phyloP scores from a whole-genome alignment of 2,797 vertebrate species.

The Aldrovandia affinis region DNA sequence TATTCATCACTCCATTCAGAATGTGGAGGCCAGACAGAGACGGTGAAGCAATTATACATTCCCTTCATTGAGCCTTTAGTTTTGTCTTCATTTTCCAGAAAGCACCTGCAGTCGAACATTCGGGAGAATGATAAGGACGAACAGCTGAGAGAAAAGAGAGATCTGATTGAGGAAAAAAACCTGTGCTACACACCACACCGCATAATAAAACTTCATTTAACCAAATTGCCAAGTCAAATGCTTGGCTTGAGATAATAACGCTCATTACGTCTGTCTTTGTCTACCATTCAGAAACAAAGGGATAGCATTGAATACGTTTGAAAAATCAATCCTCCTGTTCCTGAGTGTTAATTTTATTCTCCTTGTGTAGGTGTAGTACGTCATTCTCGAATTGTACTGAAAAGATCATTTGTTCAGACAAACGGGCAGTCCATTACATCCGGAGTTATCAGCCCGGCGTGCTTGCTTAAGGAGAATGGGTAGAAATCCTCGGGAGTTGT shows the following conservation, averaged over 20 bases:
- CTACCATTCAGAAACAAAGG: neutral
- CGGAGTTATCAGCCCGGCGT: neutral
- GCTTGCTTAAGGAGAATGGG: neutral
- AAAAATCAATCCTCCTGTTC: neutral
- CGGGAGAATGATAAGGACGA: neutral
- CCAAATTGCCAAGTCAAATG: neutral
- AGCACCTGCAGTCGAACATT: neutral
- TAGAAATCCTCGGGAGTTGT: neutral
- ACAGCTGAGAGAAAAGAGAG: neutral
- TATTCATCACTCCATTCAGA: neutral
- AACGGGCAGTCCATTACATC: neutral
- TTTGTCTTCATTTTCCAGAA: neutral
- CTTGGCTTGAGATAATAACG: neutral
- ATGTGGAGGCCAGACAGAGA: neutral
- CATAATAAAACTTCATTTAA: neutral
- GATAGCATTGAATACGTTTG: neutral
- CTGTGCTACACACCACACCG: neutral
- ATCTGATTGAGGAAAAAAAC: neutral
- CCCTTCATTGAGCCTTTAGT: neutral
- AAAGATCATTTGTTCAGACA: neutral
- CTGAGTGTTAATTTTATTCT: neutral
- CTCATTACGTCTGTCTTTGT: neutral
- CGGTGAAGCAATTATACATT: neutral
- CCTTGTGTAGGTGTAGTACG: neutral
- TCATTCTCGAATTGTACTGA: neutral